Evolutionary conservation across 2,113 vertebrate species (phyloP).

Genomic region (Vicugna pacos): DNA sequence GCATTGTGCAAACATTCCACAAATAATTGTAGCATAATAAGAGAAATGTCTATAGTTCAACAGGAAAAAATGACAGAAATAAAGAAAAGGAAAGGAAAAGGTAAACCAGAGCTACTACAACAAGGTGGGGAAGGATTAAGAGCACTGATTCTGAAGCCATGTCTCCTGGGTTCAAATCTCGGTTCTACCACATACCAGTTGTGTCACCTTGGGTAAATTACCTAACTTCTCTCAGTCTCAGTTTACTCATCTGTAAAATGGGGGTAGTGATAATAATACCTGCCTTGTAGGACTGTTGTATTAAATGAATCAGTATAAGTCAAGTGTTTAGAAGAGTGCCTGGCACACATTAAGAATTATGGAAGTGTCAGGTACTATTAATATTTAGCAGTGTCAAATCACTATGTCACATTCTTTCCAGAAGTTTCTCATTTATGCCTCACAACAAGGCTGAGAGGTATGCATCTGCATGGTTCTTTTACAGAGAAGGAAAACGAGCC

Average conservation of each 20-base stretch:
- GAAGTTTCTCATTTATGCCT: slow-evolving; percentile 3
- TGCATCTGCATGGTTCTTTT: background rate
- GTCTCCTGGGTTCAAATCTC: background rate
- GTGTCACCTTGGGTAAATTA: background rate
- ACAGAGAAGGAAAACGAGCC: background rate
- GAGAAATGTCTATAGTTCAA: background rate
- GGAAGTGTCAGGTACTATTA: background rate
- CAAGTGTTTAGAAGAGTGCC: background rate
- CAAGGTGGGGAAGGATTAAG: background rate
- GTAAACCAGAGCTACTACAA: background rate
- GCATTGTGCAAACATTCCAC: background rate
- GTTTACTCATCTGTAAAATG: background rate
- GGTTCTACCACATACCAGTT: background rate
- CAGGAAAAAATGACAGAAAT: background rate
- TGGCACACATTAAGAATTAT: background rate
- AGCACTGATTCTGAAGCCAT: background rate
- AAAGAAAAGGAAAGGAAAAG: background rate
- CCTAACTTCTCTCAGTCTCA: background rate
- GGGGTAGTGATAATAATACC: background rate
- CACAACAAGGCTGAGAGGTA: background rate
- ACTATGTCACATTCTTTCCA: background rate
- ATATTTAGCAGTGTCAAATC: background rate
- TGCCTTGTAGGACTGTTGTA: background rate
- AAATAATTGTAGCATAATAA: background rate
- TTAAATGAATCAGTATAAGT: background rate